Evolutionary conservation across 2,888 invertebrate species (phyloP), one percentile per base, ranked within the genome.

Genomic region (Anaspis maculata): DNA sequence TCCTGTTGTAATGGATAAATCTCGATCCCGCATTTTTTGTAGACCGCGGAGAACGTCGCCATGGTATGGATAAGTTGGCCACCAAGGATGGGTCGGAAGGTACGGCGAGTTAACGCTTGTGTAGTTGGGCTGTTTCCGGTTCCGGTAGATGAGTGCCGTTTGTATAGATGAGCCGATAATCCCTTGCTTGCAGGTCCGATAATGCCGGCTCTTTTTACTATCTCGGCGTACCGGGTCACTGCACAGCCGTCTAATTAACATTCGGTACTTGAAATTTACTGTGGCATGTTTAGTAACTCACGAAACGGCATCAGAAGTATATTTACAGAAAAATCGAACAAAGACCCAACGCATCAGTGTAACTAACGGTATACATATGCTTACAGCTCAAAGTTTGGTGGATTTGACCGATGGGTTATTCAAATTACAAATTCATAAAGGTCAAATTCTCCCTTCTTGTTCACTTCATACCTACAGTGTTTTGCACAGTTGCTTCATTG

Each of bases 111-210:
- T 59, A 58, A 59, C 59, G 58, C 58, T 58, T 58, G 58, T 57
- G 57, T 57, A 54, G 57, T 38, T 42, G 46, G 51, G 48, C 53
- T 48, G 59, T 57, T 59, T 59, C 59, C 59, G 59, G 58, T 59
- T 59, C 58, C 59, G 58, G 59, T 57, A 51, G 54, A 47, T 51
- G 55, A 49, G 52, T 55, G 55, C 52, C 52, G 55, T 52, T 54
- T 51, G 54, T 56, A 56, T 57, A 57, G 5, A 9, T 57, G 57
- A 48, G 48, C 51, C 54, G 56, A 56, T 56, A 57, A 49, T 46
- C 44, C 48, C 37, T 37, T 30, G 41, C 28, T 28, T 31, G 36
- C n/a, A n/a, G n/a, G n/a, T n/a, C 28, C 4, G 30, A 5, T 42
- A 38, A 27, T 40, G 31, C 37, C 34, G 37, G 41, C 46, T 37